A percentile compares a stretch with the other conserved stretches of the same genome.
phyloP scores from a whole-genome alignment of 1,140 invertebrate species.

The Drosophila rhopaloa region DNA sequence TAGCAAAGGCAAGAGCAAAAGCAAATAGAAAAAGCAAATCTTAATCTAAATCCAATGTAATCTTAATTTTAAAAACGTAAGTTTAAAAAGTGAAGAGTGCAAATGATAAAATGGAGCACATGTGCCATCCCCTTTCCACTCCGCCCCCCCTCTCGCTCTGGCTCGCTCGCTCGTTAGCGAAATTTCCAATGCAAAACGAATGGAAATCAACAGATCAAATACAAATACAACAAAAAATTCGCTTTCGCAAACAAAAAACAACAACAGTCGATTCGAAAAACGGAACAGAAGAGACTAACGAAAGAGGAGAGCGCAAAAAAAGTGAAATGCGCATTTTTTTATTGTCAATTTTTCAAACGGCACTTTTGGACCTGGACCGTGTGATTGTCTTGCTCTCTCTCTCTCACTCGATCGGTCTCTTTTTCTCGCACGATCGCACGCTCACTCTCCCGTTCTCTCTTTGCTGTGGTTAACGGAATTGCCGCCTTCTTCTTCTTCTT shows the following conservation, averaged over 20 bases:
- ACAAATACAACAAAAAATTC: constrained; percentile 65
- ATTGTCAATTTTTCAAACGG: constrained; percentile 73
- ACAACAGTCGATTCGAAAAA: constrained; percentile 34
- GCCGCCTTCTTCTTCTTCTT: constrained; percentile 36
- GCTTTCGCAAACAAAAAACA: constrained; percentile 59
- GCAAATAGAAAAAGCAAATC: constrained; percentile 31
- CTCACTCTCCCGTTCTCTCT: constrained; percentile 26
- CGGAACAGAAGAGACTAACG: constrained; percentile 47
- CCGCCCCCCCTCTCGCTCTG: neutral
- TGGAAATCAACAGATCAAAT: constrained; percentile 67
- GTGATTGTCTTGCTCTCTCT: constrained; percentile 38
- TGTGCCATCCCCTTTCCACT: constrained; percentile 13
- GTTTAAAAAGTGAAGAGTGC: constrained; percentile 35
- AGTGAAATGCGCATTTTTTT: constrained; percentile 78
- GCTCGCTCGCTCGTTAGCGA: constrained; percentile 25
- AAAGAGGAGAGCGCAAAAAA: constrained; percentile 49
- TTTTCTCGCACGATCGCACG: constrained; percentile 41
- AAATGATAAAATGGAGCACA: constrained; percentile 26
- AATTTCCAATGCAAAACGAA: constrained; percentile 69
- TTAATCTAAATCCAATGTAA: constrained; percentile 54
- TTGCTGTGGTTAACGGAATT: constrained; percentile 65
- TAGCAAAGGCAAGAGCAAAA: constrained; percentile 44
- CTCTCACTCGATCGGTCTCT: constrained; percentile 20
- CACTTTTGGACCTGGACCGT: constrained; percentile 57
- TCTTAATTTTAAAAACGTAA: constrained; percentile 51